phyloP scores from a whole-genome alignment of 2,113 vertebrate genomes.

The Campylomormyrus numenius region DNA sequence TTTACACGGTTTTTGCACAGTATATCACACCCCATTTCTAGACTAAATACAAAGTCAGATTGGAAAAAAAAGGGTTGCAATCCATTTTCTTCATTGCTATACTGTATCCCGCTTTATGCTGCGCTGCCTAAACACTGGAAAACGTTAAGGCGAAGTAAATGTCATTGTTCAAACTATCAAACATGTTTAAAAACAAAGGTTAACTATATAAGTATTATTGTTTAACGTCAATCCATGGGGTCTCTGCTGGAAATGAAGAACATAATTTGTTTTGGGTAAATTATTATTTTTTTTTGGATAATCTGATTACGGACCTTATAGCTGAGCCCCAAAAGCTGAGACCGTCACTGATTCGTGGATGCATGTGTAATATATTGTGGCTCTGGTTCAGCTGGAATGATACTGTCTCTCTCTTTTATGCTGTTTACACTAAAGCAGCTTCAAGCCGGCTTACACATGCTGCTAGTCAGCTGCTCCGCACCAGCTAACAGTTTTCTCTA shows the following conservation, averaged over 20 bases:
- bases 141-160: not conserved
- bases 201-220: not conserved
- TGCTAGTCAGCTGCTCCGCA: not conserved
- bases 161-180: not conserved
- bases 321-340: not conserved
- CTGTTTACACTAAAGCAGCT: not conserved
- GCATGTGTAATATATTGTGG: not conserved
- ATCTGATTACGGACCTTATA: not conserved
- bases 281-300: not conserved
- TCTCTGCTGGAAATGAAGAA: not conserved
- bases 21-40: conserved; percentile 25
- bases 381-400: not conserved
- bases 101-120: too few species aligned
- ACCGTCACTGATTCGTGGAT: not conserved
- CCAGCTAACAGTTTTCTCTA: not conserved
- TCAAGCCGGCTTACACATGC: not conserved
- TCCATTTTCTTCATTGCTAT: not conserved
- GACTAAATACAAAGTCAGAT: not conserved
- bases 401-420: not conserved
- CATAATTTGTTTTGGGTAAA: not conserved
- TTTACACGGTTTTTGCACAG: conserved; percentile 50
- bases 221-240: not conserved
- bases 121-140: not conserved
- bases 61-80: not conserved
- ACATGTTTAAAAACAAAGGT: not conserved